Evolutionary conservation across 2,113 vertebrate species (phyloP), one percentile per base, ranked within the genome.

Genomic region (Oryzias curvinotus): DNA sequence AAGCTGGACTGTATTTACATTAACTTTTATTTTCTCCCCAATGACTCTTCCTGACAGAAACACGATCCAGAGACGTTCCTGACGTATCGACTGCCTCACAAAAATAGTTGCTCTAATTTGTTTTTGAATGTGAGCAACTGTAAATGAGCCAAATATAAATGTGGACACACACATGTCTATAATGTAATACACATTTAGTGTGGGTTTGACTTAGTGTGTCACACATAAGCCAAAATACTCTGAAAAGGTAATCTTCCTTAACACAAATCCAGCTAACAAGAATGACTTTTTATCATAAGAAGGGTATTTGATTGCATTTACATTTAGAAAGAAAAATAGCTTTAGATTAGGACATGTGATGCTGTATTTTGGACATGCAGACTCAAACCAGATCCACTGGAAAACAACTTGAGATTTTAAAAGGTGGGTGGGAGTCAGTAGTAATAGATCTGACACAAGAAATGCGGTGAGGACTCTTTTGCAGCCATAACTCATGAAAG

Each of bases 1-100:
- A 67, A 51, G 78, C 52, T 5, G 2, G 65, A 30, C 58, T 87
- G 77, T 81, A 75, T 84, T 81, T 79, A 68, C 70, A 72, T 72
- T 78, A 65, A 73, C 77, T 76, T 72, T 86, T 82, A 74, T 81
- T 87, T 78, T 61, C 79, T 73, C 83, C 84, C 68, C 68, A 73
- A 63, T 72, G 45, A 50, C 16, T 58, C 41, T 56, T 58, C 19
- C 30, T 71, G 52, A 71, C 66, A 80, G 70, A 65, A 66, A 68
- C 56, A 41, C 57, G 55, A 66, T 66, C 67, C 81, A 85, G 85
- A 88, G 71, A 81, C 65, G 73, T 84, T 86, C 85, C 89, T 86
- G 79, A 88, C 84, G 84, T 86, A 65, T 68, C 16, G 82, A 80
- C 85, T 71, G 64, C 49, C 65, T 85, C 84, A 77, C 85, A 64